Percentiles rank a stretch among this genome's conserved stretches.
phyloP scores from a whole-genome alignment of 2,113 vertebrate genomes.

The Turdus rufiventris region DNA sequence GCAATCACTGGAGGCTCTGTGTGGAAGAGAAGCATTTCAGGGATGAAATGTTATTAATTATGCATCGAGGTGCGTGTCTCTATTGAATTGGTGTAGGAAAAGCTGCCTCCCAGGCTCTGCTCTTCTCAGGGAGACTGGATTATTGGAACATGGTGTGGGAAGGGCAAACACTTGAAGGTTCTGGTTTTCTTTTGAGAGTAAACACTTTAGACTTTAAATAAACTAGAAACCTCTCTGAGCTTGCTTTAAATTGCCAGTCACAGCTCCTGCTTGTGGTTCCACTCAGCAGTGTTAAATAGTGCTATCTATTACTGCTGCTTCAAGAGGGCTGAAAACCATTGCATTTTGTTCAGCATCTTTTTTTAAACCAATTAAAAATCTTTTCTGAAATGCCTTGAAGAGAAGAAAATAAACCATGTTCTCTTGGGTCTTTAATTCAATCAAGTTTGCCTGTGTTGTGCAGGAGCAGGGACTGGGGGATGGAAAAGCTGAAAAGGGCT shows the following conservation, averaged over 20 bases:
- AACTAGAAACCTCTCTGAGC: slow-evolving; percentile 3
- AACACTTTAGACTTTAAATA: slow-evolving; percentile 61
- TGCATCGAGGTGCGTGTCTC: slow-evolving; percentile 30
- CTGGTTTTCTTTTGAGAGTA: slow-evolving; percentile 61
- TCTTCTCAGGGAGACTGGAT: neutral
- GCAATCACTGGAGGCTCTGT: neutral
- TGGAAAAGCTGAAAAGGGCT: slow-evolving; percentile 85
- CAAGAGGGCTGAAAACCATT: slow-evolving; percentile 56
- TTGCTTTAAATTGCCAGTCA: slow-evolving; percentile 57
- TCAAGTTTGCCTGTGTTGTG: slow-evolving; percentile 73
- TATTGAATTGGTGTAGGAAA: slow-evolving; percentile 29
- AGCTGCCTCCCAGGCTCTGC: slow-evolving; percentile 57
- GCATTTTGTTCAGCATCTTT: slow-evolving; percentile 69
- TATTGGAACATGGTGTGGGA: slow-evolving; percentile 28
- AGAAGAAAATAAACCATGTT: slow-evolving; percentile 74
- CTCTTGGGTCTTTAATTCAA: slow-evolving; percentile 73
- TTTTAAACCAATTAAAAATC: slow-evolving; percentile 74
- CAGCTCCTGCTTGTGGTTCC: slow-evolving; percentile 54
- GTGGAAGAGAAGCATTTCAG: slow-evolving; percentile 36
- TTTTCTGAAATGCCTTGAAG: slow-evolving; percentile 73
- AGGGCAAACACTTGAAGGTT: slow-evolving; percentile 54
- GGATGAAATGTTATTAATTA: slow-evolving; percentile 55
- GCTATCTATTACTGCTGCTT: slow-evolving; percentile 45
- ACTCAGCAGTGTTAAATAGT: slow-evolving; percentile 46
- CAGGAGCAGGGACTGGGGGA: slow-evolving; percentile 70